Conservation (phyloP, 2,113 vertebrate genomes). For the Mormyrus iriodes region DNA sequence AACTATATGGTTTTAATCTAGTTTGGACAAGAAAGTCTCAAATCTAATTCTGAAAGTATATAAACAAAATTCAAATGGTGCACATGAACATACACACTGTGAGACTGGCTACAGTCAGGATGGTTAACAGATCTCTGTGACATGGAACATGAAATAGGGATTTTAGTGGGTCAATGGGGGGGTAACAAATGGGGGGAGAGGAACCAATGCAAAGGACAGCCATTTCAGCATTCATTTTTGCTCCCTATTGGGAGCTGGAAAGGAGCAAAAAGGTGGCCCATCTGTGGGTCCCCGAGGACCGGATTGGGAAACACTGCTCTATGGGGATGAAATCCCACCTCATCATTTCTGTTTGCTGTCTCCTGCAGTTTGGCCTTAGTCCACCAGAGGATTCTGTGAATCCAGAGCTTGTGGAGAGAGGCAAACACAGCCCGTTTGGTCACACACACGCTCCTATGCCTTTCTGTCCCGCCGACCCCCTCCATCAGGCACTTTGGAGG, state of each 20-base stretch:
- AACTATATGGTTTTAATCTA: background rate
- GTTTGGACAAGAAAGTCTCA: background rate
- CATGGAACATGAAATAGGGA: background rate
- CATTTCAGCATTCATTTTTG: no score
- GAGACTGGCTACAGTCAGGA: background rate
- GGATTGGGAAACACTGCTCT: background rate
- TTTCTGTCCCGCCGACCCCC: background rate
- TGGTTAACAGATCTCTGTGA: background rate
- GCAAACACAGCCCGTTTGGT: no score
- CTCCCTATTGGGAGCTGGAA: no score
- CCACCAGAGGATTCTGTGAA: slow-evolving; percentile 32
- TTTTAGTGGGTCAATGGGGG: background rate
- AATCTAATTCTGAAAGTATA: background rate
- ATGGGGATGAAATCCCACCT: background rate
- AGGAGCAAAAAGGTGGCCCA: no score
- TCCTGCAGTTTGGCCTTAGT: slow-evolving; percentile 26
- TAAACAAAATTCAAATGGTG: background rate
- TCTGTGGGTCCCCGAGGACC: no score
- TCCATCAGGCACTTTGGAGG: background rate
- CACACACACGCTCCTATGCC: no score
- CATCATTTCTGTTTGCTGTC: background rate
- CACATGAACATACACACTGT: background rate
- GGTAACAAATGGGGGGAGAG: background rate
- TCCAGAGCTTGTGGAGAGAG: background rate
- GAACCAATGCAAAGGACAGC: background rate